Base-by-base conservation (phyloP, 2,888 invertebrate genomes). In the Agonopterix heracliana region DNA sequence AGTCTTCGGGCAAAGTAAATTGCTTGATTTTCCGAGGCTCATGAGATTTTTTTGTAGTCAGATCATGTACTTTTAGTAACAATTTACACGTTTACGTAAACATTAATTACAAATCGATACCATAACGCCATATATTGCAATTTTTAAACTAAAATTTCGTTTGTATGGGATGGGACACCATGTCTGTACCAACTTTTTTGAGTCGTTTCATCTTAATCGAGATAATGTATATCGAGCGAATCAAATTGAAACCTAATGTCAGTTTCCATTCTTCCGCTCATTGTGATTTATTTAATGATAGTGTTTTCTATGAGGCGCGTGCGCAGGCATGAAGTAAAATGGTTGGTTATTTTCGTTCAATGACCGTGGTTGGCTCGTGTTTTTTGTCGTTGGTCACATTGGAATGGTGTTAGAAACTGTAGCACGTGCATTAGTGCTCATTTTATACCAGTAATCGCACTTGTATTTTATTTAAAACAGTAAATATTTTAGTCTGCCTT, bases 341-440 rank as follows among this genome's bases (percentile, higher is more conserved):
- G 59, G 62, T 62, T 63, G 56, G 68, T 70, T 73, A 73, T 71
- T 71, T 78, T 75, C 69, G 81, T 78, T 73, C 81, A 64, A 75
- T 81, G 81, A 78, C 80, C 79, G 75, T 70, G 57, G 57, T 66
- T 68, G 59, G 57, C 52, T 54, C 61, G 58, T 69, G 72, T 75
- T 79, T 44, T 78, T 80, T 81, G 76, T 74, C 65, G 68, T 62
- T 47, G 50, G 52, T 49, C 46, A 53, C 53, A 55, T 50, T 55
- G 49, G 52, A 51, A 51, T 45, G 61, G 54, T 55, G 59, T 41
- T 46, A 45, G 43, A 48, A 51, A 67, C 63, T 60, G 65, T 55
- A 55, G 65, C 71, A 71, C 75, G 72, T 66, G 71, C 68, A 60
- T 54, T 34, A 13, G 45, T 47, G 46, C 43, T 34, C 42, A 40